phyloP scores from a whole-genome alignment of 2,797 vertebrate species.

The Garrulus glandarius region DNA sequence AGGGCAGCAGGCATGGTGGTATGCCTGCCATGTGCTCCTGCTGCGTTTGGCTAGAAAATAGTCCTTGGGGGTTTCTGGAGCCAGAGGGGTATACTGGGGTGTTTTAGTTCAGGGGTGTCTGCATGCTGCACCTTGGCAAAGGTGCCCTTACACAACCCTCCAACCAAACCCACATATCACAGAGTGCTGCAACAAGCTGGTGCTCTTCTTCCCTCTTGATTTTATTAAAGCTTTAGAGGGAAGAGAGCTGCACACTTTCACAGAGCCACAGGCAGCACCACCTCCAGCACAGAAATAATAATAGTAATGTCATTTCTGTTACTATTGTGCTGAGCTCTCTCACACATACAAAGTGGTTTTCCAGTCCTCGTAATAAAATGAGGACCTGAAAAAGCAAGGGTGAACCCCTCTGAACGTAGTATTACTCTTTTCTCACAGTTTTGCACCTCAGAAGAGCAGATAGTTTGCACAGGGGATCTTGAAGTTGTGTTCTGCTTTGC shows the following conservation, averaged over 20 bases:
- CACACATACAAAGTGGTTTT: not conserved
- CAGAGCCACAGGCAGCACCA: not conserved
- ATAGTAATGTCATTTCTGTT: not conserved
- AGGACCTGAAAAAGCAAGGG: not conserved
- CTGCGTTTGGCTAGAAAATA: not conserved
- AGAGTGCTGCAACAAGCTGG: not conserved
- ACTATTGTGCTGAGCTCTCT: not conserved
- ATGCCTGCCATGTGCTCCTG: not conserved
- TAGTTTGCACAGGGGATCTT: constrained; percentile 16
- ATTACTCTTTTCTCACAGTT: constrained; percentile 3
- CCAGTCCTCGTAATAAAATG: not conserved
- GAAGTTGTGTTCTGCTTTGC: not conserved
- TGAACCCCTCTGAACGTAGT: not conserved
- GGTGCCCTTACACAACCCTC: not conserved
- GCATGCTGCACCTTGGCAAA: not conserved
- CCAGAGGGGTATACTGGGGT: not conserved
- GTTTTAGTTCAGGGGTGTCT: not conserved
- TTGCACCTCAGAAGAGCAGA: not conserved
- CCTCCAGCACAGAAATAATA: not conserved
- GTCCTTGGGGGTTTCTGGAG: not conserved
- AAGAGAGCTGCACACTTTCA: not conserved
- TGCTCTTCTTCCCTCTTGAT: not conserved
- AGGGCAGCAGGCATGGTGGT: fast-evolving
- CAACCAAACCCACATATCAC: not conserved
- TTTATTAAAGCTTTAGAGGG: not conserved